Evolutionary conservation across 2,113 vertebrate genomes (phyloP).

Genomic region (Willisornis vidua): DNA sequence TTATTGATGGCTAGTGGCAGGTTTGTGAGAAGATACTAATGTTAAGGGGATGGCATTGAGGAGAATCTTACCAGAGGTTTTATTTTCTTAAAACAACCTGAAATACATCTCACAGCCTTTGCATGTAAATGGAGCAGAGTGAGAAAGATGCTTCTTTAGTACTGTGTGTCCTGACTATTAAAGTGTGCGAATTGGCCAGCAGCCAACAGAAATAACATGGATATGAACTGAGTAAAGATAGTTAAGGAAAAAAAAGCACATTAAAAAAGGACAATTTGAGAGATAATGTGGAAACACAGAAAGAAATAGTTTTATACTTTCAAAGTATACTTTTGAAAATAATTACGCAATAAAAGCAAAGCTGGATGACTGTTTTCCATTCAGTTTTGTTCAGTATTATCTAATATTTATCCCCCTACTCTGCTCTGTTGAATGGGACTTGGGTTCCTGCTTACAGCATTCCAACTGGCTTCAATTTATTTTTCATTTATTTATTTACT

Average conservation of each 20-base stretch:
- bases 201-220: background rate
- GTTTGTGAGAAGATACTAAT: background rate
- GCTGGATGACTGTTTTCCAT: background rate
- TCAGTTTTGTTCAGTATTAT: background rate
- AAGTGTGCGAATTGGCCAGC: background rate
- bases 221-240: background rate
- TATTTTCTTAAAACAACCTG: background rate
- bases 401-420: background rate
- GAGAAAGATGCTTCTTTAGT: background rate
- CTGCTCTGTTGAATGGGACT: background rate
- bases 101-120: background rate
- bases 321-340: background rate
- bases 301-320: background rate
- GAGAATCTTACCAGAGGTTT: background rate
- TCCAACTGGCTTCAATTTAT: background rate
- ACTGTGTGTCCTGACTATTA: background rate
- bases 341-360: background rate
- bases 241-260: background rate
- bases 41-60: background rate
- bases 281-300: background rate
- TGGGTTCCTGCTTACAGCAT: background rate
- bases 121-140: background rate
- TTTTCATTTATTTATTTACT: background rate
- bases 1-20: background rate
- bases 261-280: background rate